phyloP scores from a whole-genome alignment of 2,113 vertebrate genomes.

The Coregonus clupeaformis region DNA sequence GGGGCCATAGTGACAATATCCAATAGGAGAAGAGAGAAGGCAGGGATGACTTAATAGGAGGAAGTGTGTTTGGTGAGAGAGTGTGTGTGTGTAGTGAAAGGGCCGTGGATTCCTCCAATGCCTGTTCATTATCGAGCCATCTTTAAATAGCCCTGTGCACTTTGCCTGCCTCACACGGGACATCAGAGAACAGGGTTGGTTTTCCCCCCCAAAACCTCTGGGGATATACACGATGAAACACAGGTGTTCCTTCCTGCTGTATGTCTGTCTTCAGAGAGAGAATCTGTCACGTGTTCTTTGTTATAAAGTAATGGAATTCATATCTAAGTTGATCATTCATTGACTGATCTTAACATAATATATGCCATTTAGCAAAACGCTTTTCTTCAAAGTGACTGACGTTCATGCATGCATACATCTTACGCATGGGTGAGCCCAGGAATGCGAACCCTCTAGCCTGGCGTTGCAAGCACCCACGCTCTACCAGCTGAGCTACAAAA shows the following conservation, averaged over 20 bases:
- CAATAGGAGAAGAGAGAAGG: neutral
- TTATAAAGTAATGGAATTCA: too few species aligned
- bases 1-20: neutral
- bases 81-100: slow-evolving; percentile 33
- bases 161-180: slow-evolving; percentile 29
- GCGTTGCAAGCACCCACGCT: too few species aligned
- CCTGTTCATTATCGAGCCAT: slow-evolving; percentile 53
- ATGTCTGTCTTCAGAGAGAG: too few species aligned
- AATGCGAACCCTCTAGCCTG: too few species aligned
- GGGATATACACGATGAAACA: slow-evolving; percentile 37
- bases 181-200: slow-evolving; percentile 36
- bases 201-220: slow-evolving; percentile 57
- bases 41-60: neutral
- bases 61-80: neutral
- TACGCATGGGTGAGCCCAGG: too few species aligned
- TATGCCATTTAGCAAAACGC: too few species aligned
- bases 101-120: slow-evolving; percentile 46
- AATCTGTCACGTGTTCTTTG: too few species aligned
- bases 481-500: too few species aligned
- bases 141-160: slow-evolving; percentile 62
- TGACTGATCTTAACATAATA: too few species aligned
- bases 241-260: neutral
- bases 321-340: too few species aligned
- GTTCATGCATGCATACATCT: too few species aligned
- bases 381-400: too few species aligned